Conservation (phyloP, 2,797 vertebrate genomes). For the Gallinago nigripennis region DNA sequence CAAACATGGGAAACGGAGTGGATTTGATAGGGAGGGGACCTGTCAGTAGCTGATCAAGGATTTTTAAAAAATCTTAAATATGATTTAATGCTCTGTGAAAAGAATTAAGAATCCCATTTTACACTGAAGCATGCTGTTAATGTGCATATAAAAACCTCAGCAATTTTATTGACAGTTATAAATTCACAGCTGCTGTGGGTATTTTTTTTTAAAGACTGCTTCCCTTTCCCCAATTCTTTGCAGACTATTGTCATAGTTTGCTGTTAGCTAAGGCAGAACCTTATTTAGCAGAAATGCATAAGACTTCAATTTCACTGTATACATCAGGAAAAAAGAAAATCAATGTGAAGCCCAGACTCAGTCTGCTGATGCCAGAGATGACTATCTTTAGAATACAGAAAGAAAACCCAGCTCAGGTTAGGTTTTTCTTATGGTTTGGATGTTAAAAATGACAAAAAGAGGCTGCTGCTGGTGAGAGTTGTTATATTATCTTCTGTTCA, state of each 20-base stretch:
- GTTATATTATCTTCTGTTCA: not conserved
- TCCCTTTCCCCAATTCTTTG: not conserved
- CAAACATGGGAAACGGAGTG: not conserved
- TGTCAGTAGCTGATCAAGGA: not conserved
- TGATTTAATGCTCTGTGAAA: conserved; percentile 55
- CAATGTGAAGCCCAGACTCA: not conserved
- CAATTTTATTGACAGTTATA: conserved; percentile 65
- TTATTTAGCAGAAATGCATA: conserved; percentile 27
- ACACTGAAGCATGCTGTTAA: conserved; percentile 46
- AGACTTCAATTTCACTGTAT: conserved; percentile 40
- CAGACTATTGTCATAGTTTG: conserved; percentile 5
- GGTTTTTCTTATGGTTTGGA: not conserved
- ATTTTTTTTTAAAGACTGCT: not conserved
- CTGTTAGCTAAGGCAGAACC: conserved; percentile 1
- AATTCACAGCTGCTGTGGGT: conserved; percentile 48
- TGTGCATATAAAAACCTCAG: conserved; percentile 48
- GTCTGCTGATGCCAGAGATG: conserved; percentile 34
- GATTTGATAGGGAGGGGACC: not conserved
- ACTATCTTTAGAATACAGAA: conserved; percentile 7
- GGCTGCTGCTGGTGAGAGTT: not conserved
- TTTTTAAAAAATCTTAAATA: conserved; percentile 1
- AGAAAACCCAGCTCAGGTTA: not conserved
- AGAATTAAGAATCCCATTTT: conserved; percentile 57
- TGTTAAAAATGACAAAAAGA: conserved; percentile 17
- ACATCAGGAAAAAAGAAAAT: conserved; percentile 39